These are phyloP conservation scores for Pseudanteris insignis DNA, from an alignment of 2,888 invertebrate genomes.

Conservation along the genomic window DNA sequence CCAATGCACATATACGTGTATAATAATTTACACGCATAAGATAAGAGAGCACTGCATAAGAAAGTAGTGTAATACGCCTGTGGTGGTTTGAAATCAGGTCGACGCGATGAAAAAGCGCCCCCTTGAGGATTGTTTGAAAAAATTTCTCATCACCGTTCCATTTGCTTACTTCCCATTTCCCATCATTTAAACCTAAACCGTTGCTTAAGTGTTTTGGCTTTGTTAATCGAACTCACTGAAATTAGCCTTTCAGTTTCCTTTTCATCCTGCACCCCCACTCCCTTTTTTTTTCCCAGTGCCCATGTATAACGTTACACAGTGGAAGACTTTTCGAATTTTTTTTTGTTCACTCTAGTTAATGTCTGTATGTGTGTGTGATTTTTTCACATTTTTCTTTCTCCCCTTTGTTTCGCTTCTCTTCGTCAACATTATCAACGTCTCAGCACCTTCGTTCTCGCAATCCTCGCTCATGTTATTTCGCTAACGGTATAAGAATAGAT, in stretches of 20 bases:
- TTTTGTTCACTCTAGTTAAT: slow-evolving; percentile 1
- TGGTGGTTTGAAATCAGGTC: too few species aligned
- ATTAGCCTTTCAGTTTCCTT: too few species aligned
- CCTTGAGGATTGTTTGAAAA: too few species aligned
- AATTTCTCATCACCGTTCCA: too few species aligned
- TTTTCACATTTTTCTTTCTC: slow-evolving; percentile 3
- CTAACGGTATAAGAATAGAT: slow-evolving; percentile 60
- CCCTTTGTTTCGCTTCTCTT: background rate
- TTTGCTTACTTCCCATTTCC: too few species aligned
- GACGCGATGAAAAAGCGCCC: too few species aligned
- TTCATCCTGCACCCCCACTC: too few species aligned
- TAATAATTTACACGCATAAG: slow-evolving; percentile 30
- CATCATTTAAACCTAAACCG: too few species aligned
- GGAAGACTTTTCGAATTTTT: slow-evolving; percentile 50
- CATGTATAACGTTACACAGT: slow-evolving; percentile 46
- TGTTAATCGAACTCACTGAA: too few species aligned
- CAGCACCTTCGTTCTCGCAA: slow-evolving; percentile 11
- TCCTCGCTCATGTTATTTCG: slow-evolving; percentile 20
- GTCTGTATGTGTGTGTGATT: too few species aligned
- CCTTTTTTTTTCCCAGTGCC: too few species aligned
- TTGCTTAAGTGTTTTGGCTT: too few species aligned
- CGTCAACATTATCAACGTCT: slow-evolving; percentile 1
- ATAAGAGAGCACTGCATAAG: slow-evolving; percentile 35
- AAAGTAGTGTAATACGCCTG: slow-evolving; percentile 18
- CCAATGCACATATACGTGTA: slow-evolving; percentile 22